These are phyloP conservation scores for Noctua janthina DNA, from an alignment of 2,888 invertebrate genomes.

Conservation along the genomic window DNA sequence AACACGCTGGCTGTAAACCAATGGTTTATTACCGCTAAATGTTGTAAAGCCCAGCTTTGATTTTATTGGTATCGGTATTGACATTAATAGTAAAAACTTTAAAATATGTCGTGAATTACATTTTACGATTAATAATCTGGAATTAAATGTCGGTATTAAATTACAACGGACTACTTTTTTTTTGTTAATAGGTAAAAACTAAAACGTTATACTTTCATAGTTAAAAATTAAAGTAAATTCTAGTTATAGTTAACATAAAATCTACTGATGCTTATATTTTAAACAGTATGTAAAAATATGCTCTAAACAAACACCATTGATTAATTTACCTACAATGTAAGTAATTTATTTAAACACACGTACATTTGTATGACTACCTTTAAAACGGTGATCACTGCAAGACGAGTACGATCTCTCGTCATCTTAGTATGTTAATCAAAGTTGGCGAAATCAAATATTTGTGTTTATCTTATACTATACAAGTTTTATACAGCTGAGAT, in stretches of 20 bases:
- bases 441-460: constrained; percentile 79
- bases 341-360: constrained; percentile 62
- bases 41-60: constrained; percentile 44
- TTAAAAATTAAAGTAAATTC: not conserved
- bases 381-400: constrained; percentile 59
- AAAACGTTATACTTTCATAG: not conserved
- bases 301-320: constrained; percentile 21
- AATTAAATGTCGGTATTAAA: constrained; percentile 25
- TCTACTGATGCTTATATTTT: not conserved
- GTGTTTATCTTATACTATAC: constrained; percentile 68
- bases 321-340: constrained; percentile 30
- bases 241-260: not conserved
- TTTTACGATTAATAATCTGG: constrained; percentile 40
- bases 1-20: constrained; percentile 58
- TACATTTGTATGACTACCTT: constrained; percentile 51
- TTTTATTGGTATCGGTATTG: constrained; percentile 44
- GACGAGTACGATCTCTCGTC: constrained; percentile 60
- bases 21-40: constrained; percentile 62
- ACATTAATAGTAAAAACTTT: constrained; percentile 50
- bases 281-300: not conserved
- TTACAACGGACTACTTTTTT: constrained; percentile 2
- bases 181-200: not conserved
- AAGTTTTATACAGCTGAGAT: constrained; percentile 47
- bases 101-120: constrained; percentile 40
- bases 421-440: constrained; percentile 75